A percentile compares a stretch with the other conserved stretches of the same genome.
Conservation (phyloP, 2,113 vertebrate genomes). For the Paramormyrops kingsleyae region DNA sequence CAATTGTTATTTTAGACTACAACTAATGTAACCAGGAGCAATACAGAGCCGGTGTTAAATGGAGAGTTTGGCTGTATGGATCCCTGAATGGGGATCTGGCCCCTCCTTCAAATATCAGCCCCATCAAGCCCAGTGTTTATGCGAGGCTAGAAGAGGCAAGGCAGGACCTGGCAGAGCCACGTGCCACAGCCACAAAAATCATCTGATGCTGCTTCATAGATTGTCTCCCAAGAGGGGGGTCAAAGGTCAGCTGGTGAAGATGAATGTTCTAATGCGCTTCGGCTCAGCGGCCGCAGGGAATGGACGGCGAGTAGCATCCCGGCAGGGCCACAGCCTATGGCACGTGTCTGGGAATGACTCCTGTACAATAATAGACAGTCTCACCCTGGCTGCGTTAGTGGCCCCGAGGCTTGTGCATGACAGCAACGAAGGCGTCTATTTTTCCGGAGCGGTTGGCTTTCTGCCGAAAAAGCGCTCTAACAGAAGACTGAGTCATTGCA, state of each 20-base stretch:
- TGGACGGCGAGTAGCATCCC: neutral
- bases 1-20: constrained; percentile 11
- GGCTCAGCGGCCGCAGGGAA: neutral
- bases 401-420: neutral
- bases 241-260: neutral
- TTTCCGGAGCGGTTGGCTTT: neutral
- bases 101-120: neutral
- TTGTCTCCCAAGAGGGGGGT: neutral
- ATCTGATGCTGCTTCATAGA: neutral
- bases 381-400: neutral
- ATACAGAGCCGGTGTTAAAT: neutral
- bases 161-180: neutral
- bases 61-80: neutral
- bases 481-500: neutral
- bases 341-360: neutral
- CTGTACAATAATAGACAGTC: neutral
- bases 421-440: too few relatives aligned
- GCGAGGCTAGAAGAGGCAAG: neutral
- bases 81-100: neutral
- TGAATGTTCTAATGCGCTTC: neutral
- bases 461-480: neutral
- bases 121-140: too few relatives aligned
- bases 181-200: neutral
- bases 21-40: neutral
- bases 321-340: neutral